Evolutionary conservation across 2,888 invertebrate genomes (phyloP), one percentile per base, ranked within the genome.

Genomic region (Drosophila atripex): DNA sequence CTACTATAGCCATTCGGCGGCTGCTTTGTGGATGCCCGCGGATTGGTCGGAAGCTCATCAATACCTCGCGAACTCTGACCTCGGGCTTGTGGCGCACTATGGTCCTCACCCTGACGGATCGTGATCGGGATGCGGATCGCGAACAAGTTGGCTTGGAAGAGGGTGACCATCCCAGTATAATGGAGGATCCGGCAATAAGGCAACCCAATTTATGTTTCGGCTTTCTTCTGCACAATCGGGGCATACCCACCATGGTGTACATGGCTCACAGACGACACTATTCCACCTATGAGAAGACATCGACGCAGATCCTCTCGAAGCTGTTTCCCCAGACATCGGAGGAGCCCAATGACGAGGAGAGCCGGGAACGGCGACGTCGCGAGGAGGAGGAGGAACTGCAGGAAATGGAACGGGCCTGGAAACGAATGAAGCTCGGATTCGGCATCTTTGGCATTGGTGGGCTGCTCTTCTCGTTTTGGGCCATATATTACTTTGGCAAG

Each of bases 401-500:
- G 78, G 94, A 94, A 86, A 93, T 94, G 89, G 94, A 95, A 78
- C 94, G 94, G 54, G 94, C 95, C 76, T 95, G 95, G 94, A 93
- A 93, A 77, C 93, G 94, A 75, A 95, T 95, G 94, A 96, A 95
- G 90, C 93, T 94, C 43, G 93, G 94, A 4, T 94, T 94, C 79
- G 93, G 92, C 1, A 55, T 90, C 18, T 94, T 95, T 74, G 95
- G 95, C 23, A 92, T 94, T 1, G 93, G 94, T 0, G 91, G 94
- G 41, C 91, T 93, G 0, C 90, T 94, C 25, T 92, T 94, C 80
- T 93, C 94, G 3, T 91, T 93, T 1, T 94, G 94, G 91, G 89
- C 95, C 32, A 91, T 95, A 49, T 93, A 95, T 79, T 93, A 94
- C 93, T 93, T 95, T 90, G 96, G 96, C 0, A 94, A 94, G 25